A percentile compares a stretch with the other conserved stretches of the same genome.
Conservation (phyloP, 2,113 vertebrate genomes). For the Hippocampus barbouri region DNA sequence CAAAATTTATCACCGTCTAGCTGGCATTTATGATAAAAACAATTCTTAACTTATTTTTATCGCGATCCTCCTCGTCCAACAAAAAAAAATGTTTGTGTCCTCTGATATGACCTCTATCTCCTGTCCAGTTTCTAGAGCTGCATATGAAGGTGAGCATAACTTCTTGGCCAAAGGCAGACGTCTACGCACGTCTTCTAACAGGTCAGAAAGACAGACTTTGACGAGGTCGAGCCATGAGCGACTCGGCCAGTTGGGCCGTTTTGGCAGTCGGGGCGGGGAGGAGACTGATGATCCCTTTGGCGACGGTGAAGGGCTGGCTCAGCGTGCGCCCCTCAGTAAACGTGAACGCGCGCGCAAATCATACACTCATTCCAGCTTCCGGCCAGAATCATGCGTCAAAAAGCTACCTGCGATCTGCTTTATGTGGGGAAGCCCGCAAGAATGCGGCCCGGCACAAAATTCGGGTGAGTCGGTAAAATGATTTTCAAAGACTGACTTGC, state of each 20-base stretch:
- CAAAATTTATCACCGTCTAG: background rate
- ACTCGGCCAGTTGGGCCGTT: background rate
- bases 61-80: background rate
- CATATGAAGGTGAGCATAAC: background rate
- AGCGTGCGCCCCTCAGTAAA: background rate
- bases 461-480: constrained; percentile 50
- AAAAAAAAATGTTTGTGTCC: too few species aligned
- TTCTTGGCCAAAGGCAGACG: too few species aligned
- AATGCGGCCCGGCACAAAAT: constrained; percentile 7
- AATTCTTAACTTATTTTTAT: background rate
- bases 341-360: constrained; percentile 9
- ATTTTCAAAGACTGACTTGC: background rate
- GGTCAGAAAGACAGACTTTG: background rate
- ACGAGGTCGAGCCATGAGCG: background rate
- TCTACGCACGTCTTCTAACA: background rate
- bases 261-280: constrained; percentile 3
- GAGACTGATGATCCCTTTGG: constrained; percentile 21
- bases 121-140: too few species aligned
- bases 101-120: background rate
- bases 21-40: background rate
- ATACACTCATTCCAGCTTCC: constrained; percentile 18
- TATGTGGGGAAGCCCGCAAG: constrained; percentile 22
- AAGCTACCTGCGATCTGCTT: background rate
- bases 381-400: constrained; percentile 12
- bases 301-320: background rate